These are phyloP conservation scores for Anarhynchus alexandrinus DNA, from an alignment of 2,113 vertebrate species.

Conservation along the genomic window DNA sequence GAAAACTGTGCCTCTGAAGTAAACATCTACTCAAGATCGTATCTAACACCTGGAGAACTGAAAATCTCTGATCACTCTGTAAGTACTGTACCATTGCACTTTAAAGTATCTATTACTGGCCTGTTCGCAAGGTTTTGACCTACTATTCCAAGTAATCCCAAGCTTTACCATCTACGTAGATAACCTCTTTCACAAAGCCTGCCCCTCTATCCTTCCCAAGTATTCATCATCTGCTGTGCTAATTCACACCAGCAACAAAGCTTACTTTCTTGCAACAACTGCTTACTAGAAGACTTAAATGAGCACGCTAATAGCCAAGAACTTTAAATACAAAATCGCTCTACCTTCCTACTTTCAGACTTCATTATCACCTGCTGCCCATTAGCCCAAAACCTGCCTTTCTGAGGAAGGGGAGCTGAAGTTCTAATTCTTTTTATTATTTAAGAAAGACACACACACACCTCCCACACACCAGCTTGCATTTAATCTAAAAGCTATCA, in stretches of 20 bases:
- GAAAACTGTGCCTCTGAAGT: background rate
- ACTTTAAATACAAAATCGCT: background rate
- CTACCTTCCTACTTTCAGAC: background rate
- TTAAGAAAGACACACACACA: background rate
- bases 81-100: background rate
- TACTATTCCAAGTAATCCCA: background rate
- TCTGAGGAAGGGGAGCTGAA: background rate
- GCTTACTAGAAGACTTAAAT: background rate
- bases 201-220: background rate
- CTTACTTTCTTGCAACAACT: background rate
- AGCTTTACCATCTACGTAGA: background rate
- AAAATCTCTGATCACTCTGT: accelerated
- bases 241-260: background rate
- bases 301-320: background rate
- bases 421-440: too few species aligned
- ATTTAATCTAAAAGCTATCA: background rate
- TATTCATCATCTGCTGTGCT: background rate
- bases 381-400: background rate
- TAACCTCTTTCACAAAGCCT: background rate
- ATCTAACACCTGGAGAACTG: background rate
- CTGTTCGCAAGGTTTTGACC: background rate
- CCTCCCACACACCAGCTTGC: background rate
- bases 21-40: background rate
- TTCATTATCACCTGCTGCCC: background rate
- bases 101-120: background rate